Percentiles rank a stretch among this genome's conserved stretches.
phyloP scores from a whole-genome alignment of 1,140 invertebrate genomes.

The Pissodes strobi region DNA sequence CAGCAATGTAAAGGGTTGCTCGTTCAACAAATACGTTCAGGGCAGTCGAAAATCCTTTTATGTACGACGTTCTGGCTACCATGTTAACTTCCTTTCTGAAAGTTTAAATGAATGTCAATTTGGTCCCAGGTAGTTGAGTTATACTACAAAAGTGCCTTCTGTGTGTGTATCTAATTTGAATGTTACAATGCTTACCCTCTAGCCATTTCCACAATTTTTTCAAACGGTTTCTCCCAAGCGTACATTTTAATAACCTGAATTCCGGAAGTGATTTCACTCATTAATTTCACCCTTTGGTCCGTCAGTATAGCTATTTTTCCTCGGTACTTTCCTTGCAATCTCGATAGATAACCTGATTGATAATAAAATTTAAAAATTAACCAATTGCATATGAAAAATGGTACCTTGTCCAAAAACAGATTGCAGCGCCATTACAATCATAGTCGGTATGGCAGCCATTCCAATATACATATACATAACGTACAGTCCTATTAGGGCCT shows the following conservation, averaged over 20 bases:
- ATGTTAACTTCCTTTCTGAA: conserved; percentile 63
- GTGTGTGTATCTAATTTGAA: no score
- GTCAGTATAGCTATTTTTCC: conserved; percentile 63
- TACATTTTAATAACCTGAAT: conserved; percentile 87
- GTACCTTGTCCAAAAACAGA: conserved; percentile 86
- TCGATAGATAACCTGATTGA: conserved; percentile 57
- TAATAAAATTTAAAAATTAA: conserved; percentile 61
- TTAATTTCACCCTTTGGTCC: conserved; percentile 71
- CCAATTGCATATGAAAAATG: conserved; percentile 89
- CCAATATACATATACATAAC: conserved; percentile 77
- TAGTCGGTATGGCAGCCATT: conserved; percentile 59
- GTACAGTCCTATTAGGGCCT: conserved; percentile 71
- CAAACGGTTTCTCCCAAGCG: conserved; percentile 76
- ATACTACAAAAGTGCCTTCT: no score
- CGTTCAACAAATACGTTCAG: conserved; percentile 70
- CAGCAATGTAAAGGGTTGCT: conserved; percentile 70
- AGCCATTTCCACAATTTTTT: conserved; percentile 33
- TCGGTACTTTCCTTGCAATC: conserved; percentile 48
- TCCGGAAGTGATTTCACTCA: conserved; percentile 77
- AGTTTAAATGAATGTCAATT: neutral
- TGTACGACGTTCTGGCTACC: conserved; percentile 69
- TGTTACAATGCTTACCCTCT: conserved; percentile 36
- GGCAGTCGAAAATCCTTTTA: conserved; percentile 71
- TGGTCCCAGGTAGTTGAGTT: no score
- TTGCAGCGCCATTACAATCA: conserved; percentile 62